phyloP scores from a whole-genome alignment of 2,888 invertebrate species.

The Calameuta pallipes region DNA sequence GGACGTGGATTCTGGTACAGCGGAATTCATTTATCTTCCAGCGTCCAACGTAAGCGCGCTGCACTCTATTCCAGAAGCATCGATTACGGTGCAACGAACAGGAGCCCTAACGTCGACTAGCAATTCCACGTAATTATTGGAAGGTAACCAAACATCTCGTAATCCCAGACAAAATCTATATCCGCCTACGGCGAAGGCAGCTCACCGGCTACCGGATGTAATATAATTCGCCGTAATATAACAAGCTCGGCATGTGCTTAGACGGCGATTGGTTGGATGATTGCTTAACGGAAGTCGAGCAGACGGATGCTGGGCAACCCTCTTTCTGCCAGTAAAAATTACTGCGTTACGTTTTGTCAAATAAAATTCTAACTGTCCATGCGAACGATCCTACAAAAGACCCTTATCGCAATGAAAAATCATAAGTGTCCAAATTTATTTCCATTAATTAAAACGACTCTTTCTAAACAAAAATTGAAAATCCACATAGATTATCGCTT shows the following conservation, averaged over 20 bases:
- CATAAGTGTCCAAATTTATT: background rate
- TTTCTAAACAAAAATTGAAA: background rate
- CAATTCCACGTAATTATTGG: slow-evolving; percentile 42
- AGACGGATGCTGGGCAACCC: slow-evolving; percentile 31
- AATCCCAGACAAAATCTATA: slow-evolving; percentile 48
- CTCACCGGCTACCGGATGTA: slow-evolving; percentile 19
- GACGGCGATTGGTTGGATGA: slow-evolving; percentile 26
- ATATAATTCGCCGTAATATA: slow-evolving; percentile 38
- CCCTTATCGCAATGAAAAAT: background rate
- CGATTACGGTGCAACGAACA: background rate
- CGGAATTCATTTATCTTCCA: background rate
- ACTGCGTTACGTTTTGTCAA: background rate
- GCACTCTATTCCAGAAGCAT: background rate
- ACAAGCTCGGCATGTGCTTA: slow-evolving; percentile 10
- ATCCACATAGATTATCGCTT: background rate
- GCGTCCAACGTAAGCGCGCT: background rate
- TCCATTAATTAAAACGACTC: background rate
- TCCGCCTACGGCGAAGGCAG: slow-evolving; percentile 21
- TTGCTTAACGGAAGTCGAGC: slow-evolving; percentile 37
- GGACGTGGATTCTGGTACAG: background rate
- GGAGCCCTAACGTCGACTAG: background rate
- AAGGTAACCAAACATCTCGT: slow-evolving; percentile 51
- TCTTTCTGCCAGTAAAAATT: background rate
- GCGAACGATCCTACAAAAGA: background rate
- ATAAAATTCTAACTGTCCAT: background rate